phyloP scores from a whole-genome alignment of 2,797 vertebrate genomes.

The Malurus splendens region DNA sequence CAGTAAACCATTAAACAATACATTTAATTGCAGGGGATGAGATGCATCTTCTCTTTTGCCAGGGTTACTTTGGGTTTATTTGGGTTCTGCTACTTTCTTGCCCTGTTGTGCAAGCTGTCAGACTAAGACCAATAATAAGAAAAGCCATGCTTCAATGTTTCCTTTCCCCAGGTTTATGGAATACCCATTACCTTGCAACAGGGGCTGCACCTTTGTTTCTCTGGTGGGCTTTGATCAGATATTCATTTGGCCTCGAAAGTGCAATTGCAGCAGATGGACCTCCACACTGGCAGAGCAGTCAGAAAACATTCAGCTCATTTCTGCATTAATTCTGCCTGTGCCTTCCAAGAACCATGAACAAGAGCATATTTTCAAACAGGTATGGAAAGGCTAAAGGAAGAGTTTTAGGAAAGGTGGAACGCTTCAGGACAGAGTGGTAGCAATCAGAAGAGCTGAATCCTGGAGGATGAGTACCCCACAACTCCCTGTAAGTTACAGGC shows the following conservation, averaged over 20 bases:
- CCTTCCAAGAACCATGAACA: background rate
- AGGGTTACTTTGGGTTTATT: background rate
- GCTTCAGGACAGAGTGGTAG: background rate
- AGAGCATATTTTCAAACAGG: background rate
- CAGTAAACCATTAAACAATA: background rate
- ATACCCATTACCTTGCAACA: background rate
- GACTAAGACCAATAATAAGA: background rate
- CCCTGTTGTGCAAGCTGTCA: background rate
- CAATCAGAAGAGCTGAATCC: background rate
- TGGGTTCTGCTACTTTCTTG: background rate
- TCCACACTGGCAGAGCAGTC: background rate
- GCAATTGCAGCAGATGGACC: rapidly evolving
- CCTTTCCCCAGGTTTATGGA: background rate
- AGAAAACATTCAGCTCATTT: background rate
- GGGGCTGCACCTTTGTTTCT: background rate
- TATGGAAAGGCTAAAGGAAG: background rate
- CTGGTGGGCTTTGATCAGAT: background rate
- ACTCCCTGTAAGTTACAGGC: no score
- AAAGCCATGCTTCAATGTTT: background rate
- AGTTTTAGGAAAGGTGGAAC: background rate
- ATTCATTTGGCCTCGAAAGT: background rate
- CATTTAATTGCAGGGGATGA: background rate
- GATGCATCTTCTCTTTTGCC: background rate
- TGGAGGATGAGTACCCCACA: background rate
- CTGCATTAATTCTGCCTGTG: background rate